Conservation (phyloP, 2,888 invertebrate genomes). For the Hyles lineata region DNA sequence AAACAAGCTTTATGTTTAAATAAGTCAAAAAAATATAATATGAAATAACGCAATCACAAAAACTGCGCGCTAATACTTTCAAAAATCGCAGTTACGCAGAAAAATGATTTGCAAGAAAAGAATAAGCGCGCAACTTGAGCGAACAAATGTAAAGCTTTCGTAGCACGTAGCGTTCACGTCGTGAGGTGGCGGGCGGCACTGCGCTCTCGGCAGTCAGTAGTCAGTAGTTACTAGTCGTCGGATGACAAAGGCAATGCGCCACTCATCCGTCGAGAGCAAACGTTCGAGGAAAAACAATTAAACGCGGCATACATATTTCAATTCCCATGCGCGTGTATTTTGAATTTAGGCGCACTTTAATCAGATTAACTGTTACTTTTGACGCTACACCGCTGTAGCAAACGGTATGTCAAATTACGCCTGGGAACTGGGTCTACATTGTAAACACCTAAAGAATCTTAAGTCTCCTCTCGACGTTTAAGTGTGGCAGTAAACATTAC, state of each 20-base stretch:
- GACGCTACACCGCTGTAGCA: conserved; percentile 65
- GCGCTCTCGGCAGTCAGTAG: background rate
- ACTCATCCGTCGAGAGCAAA: conserved; percentile 8
- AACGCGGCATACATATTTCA: conserved; percentile 54
- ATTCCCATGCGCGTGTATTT: conserved; percentile 58
- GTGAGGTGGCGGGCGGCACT: background rate
- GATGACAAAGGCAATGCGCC: conserved; percentile 13
- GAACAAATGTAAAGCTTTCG: conserved; percentile 37
- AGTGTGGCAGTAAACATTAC: conserved; percentile 24
- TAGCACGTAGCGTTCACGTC: conserved; percentile 29
- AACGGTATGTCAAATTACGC: conserved; percentile 81
- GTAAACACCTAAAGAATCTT: conserved; percentile 63
- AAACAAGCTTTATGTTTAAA: too few species aligned
- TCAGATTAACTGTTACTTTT: conserved; percentile 72
- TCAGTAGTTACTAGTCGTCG: conserved; percentile 16
- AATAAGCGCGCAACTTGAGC: conserved; percentile 34
- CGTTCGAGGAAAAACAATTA: conserved; percentile 51
- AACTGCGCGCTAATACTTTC: background rate
- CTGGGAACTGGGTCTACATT: conserved; percentile 79
- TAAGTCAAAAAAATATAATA: too few species aligned
- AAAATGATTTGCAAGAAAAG: conserved; percentile 6
- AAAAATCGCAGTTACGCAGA: background rate
- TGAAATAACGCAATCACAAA: background rate
- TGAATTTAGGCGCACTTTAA: conserved; percentile 66
- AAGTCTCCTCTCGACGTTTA: conserved; percentile 39